Percentiles rank a stretch among this genome's conserved stretches.
Conservation (phyloP, 2,797 vertebrate genomes). For the Coccyzus lansbergi region DNA sequence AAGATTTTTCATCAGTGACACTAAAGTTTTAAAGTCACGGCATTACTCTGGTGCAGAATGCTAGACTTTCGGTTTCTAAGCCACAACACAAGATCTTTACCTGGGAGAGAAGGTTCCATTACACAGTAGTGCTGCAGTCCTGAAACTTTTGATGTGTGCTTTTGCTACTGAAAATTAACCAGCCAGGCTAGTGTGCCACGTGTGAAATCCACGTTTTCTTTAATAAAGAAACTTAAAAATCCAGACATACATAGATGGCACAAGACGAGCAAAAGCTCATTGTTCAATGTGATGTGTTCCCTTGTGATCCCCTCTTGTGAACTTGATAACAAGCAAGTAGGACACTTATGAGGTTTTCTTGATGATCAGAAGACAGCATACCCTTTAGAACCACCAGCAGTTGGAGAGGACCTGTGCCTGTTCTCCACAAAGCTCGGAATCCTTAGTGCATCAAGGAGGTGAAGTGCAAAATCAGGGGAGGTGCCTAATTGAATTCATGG, state of each 20-base stretch:
- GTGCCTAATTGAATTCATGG: neutral
- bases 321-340: neutral
- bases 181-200: neutral
- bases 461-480: neutral
- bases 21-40: neutral
- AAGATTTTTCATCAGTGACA: neutral
- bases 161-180: neutral
- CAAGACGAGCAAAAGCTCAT: neutral
- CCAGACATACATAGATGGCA: neutral
- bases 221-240: neutral
- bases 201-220: neutral
- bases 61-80: neutral
- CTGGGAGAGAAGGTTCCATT: neutral
- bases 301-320: neutral
- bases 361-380: neutral
- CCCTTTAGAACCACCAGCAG: neutral
- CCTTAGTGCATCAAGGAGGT: rapidly evolving
- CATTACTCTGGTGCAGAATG: neutral
- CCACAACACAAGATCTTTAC: neutral
- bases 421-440: neutral
- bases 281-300: neutral
- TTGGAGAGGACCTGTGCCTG: neutral
- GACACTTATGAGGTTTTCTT: neutral
- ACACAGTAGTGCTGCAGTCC: neutral
- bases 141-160: neutral